Base-by-base conservation (phyloP, 1,140 invertebrate genomes). In the Ceratina calcarata region DNA sequence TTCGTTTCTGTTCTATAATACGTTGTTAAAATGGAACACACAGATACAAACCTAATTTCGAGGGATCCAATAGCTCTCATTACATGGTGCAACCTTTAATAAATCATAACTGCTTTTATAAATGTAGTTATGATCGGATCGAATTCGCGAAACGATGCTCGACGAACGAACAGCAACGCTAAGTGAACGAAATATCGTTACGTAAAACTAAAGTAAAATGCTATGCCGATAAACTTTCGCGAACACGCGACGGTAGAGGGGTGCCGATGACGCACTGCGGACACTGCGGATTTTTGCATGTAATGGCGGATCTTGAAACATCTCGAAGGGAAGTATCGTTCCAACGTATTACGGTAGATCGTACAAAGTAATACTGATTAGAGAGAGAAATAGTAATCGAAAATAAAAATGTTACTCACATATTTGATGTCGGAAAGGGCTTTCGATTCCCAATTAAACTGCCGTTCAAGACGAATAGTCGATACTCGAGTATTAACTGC, bases 401-500 rank as follows among this genome's bases (percentile, higher is more conserved):
- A 62, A n/a, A 24, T n/a, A 55, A 61, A 22, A 37, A 20, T 74
- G 37, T 70, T 81, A 91, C 91, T 91, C 79, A 91, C 91, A 91
- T 91, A 64, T 78, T 91, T 85, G 57, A 64, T 68, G 32, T 70
- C 62, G 53, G 75, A 51, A 61, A 67, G 49, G 80, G 81, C 83
- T 89, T 90, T 86, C 24, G 67, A 82, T 88, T 89, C 86, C 74
- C 51, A 60, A 83, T 64, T 32, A 69, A 84, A 64, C n/a, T 51
- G 1, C 22, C 37, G 13, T 60, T 22, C 1, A 74, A 60, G 10
- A 22, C 12, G 2, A 22, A 45, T 71, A 24, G 32, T 27, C 55
- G 55, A 2, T 37, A 60, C 15, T 49, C 10, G 37, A 6, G n/a
- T 69, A n/a, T 27, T 10, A 32, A 60, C 8, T 22, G 37, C 37